These are phyloP conservation scores for Chondrilla cf. caribensis DNA, from an alignment of 37 sponge, comb jelly and placozoan genomes.

Conservation along the genomic window DNA sequence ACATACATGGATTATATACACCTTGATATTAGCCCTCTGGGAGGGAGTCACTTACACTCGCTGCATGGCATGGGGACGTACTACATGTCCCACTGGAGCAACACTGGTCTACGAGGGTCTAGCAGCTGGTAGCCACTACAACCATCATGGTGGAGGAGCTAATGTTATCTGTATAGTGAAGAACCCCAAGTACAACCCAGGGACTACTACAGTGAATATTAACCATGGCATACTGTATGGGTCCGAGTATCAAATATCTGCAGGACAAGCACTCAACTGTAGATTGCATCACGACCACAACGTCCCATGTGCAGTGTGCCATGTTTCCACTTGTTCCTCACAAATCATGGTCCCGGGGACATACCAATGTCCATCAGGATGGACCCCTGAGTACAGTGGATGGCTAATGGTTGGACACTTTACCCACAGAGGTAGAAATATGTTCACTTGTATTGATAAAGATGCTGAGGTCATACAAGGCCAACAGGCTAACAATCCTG, in stretches of 20 bases:
- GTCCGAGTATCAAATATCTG: conserved; percentile 11
- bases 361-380: conserved; percentile 20
- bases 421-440: background rate
- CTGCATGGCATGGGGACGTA: conserved; percentile 55
- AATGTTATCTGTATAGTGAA: background rate
- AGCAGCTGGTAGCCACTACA: background rate
- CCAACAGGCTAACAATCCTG: conserved; percentile 1
- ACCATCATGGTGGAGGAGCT: conserved; percentile 1
- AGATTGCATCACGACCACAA: background rate
- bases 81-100: background rate
- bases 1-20: too few species aligned
- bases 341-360: conserved; percentile 6
- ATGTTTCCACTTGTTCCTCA: background rate
- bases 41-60: conserved; percentile 2
- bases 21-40: too few species aligned
- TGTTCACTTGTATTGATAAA: conserved; percentile 21
- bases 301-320: conserved; percentile 21
- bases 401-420: conserved; percentile 16
- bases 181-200: background rate
- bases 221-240: background rate
- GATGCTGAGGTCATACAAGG: background rate
- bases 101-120: background rate
- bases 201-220: background rate
- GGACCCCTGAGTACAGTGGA: conserved; percentile 22
- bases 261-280: conserved; percentile 13